phyloP scores from a whole-genome alignment of 2,113 vertebrate species.

The Neopipo cinnamomea region DNA sequence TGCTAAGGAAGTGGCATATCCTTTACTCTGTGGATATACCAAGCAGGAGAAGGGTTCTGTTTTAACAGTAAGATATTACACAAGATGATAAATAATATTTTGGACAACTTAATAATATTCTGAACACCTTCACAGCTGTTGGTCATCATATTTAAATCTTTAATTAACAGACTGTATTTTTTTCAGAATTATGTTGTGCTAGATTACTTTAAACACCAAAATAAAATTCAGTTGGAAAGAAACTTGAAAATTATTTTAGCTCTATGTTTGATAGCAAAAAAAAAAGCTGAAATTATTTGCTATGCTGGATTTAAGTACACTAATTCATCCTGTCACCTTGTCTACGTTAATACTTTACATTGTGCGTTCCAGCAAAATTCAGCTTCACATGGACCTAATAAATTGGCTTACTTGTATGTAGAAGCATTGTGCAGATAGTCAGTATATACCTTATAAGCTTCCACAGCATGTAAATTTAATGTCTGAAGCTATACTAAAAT shows the following conservation, averaged over 20 bases:
- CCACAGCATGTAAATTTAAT: neutral
- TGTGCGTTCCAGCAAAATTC: neutral
- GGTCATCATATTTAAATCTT: neutral
- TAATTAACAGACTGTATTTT: neutral
- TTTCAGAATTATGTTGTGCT: neutral
- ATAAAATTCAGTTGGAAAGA: neutral
- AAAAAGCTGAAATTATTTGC: neutral
- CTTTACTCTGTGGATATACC: neutral
- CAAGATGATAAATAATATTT: neutral
- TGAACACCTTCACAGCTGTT: neutral
- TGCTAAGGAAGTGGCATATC: neutral
- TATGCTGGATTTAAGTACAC: neutral
- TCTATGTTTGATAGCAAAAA: neutral
- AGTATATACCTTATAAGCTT: neutral
- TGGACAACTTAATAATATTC: neutral
- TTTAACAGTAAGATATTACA: neutral
- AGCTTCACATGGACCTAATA: neutral
- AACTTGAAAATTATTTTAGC: neutral
- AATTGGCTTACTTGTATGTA: neutral
- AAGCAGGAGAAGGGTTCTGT: neutral
- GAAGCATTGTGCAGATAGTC: neutral
- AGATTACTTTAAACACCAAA: neutral
- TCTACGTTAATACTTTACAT: neutral
- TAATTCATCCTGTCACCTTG: neutral
- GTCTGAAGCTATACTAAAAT: neutral